Conservation (phyloP, 2,888 invertebrate species). For the Caenorhabditis sp. region DNA sequence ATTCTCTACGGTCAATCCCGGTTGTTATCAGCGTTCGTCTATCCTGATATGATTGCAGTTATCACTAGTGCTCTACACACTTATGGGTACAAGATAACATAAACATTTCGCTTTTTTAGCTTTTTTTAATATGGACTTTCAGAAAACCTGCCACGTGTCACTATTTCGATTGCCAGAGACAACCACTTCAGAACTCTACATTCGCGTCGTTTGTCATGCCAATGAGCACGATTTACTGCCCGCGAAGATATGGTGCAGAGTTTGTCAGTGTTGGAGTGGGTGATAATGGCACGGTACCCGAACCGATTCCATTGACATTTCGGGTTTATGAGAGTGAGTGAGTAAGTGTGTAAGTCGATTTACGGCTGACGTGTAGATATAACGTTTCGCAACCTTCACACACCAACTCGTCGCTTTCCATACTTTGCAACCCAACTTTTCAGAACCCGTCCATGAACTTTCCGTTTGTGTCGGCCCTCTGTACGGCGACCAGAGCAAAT, state of each 20-base stretch:
- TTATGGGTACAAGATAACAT: too few species aligned
- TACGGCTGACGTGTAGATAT: too few species aligned
- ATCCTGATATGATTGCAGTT: neutral
- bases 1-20: neutral
- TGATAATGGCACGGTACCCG: neutral
- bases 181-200: neutral
- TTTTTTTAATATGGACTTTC: too few species aligned
- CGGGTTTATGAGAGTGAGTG: too few species aligned
- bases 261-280: neutral
- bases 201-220: constrained; percentile 5
- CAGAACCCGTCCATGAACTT: constrained; percentile 40
- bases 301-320: neutral
- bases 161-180: neutral
- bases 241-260: constrained; percentile 4
- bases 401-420: too few species aligned
- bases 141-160: too few species aligned
- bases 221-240: neutral
- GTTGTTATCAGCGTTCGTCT: neutral
- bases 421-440: too few species aligned
- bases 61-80: neutral
- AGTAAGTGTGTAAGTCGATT: too few species aligned
- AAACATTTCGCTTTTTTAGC: too few species aligned
- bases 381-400: too few species aligned
- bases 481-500: constrained; percentile 31
- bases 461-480: constrained; percentile 30